Percentiles rank a stretch among this genome's conserved stretches.
phyloP scores from a whole-genome alignment of 2,113 vertebrate genomes.

The Dasyurus viverrinus region DNA sequence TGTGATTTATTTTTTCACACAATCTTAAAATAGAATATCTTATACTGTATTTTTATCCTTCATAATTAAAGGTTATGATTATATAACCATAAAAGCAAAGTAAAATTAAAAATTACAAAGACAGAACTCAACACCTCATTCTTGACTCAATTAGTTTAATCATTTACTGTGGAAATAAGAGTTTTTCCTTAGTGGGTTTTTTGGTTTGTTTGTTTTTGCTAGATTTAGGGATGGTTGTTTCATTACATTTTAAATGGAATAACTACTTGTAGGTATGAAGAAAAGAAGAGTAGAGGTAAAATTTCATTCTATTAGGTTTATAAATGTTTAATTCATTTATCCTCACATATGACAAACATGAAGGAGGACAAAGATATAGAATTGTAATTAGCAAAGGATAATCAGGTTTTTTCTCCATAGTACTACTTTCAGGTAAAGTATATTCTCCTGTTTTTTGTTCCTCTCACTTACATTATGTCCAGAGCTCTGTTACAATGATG shows the following conservation, averaged over 20 bases:
- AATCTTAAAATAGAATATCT: neutral
- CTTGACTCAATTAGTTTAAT: neutral
- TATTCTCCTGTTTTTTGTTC: neutral
- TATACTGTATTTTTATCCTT: neutral
- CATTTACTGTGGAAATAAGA: neutral
- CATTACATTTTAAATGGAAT: neutral
- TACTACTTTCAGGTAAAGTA: neutral
- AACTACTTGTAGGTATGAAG: neutral
- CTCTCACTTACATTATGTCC: neutral
- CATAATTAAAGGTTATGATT: neutral
- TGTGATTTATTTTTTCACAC: neutral
- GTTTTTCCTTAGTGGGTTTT: neutral
- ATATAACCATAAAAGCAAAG: neutral
- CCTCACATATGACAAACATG: neutral
- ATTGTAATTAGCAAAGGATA: neutral
- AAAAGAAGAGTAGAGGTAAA: neutral
- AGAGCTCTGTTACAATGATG: neutral
- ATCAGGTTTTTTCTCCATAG: neutral
- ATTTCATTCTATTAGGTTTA: neutral
- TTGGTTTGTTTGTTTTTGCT: neutral
- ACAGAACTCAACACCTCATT: neutral
- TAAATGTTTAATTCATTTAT: neutral
- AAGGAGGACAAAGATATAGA: neutral
- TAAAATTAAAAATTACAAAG: neutral
- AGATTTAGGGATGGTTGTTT: neutral